Percentiles rank a stretch among this genome's conserved stretches.
These are phyloP conservation scores for Xanthia icteritia DNA, from an alignment of 2,888 invertebrate genomes.

Conservation along the genomic window DNA sequence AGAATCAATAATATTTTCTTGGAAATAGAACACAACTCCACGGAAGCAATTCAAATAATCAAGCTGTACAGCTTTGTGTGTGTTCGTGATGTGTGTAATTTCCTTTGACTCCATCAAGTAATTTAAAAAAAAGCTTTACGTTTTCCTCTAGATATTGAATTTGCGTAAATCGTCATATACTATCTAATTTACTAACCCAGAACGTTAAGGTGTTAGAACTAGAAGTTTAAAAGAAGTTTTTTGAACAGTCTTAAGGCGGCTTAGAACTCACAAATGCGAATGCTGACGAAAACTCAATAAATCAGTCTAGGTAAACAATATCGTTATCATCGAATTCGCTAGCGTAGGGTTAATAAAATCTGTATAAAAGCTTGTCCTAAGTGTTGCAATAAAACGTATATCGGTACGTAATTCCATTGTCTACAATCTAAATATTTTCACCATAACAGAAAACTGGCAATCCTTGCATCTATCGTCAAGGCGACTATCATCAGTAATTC, in stretches of 20 bases:
- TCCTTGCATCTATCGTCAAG: background rate
- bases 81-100: background rate
- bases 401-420: background rate
- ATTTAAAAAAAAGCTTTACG: background rate
- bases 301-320: background rate
- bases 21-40: constrained; percentile 3
- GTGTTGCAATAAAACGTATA: background rate
- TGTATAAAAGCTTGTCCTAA: background rate
- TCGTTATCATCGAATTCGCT: background rate
- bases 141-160: background rate
- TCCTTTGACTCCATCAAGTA: constrained; percentile 8
- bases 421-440: no score
- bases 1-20: constrained; percentile 4
- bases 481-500: background rate
- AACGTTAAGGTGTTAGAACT: constrained; percentile 39
- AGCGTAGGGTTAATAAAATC: background rate
- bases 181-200: constrained; percentile 24
- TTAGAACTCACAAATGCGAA: constrained; percentile 5
- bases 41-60: constrained; percentile 20
- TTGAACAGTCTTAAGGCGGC: constrained; percentile 36
- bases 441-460: background rate
- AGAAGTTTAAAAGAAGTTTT: constrained; percentile 38
- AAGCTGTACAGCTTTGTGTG: background rate
- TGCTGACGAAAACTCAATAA: background rate
- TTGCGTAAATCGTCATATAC: no score